Conservation (phyloP, 2,888 invertebrate species). For the Apoda limacodes region DNA sequence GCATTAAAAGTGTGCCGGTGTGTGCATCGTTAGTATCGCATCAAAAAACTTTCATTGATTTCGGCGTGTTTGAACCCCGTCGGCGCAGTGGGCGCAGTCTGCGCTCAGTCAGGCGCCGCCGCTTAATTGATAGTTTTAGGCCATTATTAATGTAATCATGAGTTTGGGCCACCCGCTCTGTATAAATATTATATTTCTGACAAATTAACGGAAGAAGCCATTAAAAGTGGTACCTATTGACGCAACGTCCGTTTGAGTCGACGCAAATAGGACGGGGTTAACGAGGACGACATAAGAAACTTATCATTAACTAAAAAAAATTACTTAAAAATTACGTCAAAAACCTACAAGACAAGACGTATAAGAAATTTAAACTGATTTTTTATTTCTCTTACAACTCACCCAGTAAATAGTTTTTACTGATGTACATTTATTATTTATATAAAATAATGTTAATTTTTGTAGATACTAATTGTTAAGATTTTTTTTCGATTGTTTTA, state of each 20-base stretch:
- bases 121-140: slow-evolving; percentile 55
- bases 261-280: slow-evolving; percentile 21
- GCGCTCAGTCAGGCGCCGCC: slow-evolving; percentile 51
- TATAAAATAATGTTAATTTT: too few species aligned
- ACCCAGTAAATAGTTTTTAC: too few species aligned
- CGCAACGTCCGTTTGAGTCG: slow-evolving; percentile 18
- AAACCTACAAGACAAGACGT: too few species aligned
- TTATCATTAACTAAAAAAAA: too few species aligned
- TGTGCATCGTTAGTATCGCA: slow-evolving; percentile 21
- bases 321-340: too few species aligned
- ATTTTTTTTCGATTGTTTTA: too few species aligned
- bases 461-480: too few species aligned
- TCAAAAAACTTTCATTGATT: slow-evolving; percentile 35
- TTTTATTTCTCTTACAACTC: too few species aligned
- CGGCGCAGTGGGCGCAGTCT: slow-evolving; percentile 28
- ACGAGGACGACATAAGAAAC: too few species aligned
- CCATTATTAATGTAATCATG: slow-evolving; percentile 49
- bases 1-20: too few species aligned
- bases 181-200: slow-evolving; percentile 61
- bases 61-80: slow-evolving; percentile 21
- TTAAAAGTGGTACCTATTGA: slow-evolving; percentile 26
- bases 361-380: too few species aligned
- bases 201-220: slow-evolving; percentile 50
- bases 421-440: too few species aligned
- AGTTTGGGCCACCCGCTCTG: slow-evolving; percentile 32